Percentiles rank a stretch among this genome's conserved stretches.
These are phyloP conservation scores for Gallinago nigripennis DNA, from an alignment of 2,797 vertebrate genomes.

Conservation along the genomic window DNA sequence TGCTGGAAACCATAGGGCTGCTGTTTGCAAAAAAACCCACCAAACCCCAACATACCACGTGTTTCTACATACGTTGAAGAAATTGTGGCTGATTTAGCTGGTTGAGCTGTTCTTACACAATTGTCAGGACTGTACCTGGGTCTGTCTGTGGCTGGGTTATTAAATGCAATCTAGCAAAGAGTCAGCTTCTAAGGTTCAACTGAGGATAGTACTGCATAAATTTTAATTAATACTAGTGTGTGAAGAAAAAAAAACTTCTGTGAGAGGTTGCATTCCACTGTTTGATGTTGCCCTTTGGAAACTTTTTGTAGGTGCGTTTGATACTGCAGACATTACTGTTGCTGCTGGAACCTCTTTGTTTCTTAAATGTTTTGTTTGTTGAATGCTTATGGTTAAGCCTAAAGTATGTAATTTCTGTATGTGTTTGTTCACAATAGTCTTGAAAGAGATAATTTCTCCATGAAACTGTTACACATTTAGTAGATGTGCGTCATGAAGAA, in stretches of 20 bases:
- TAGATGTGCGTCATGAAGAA: not conserved
- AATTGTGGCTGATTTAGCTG: not conserved
- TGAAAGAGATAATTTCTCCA: not conserved
- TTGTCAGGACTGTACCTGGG: not conserved
- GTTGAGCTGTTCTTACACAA: not conserved
- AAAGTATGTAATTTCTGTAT: not conserved
- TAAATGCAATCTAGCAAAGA: not conserved
- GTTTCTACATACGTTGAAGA: not conserved
- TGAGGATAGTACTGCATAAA: not conserved
- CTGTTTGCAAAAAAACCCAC: not conserved
- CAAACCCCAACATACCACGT: accelerated
- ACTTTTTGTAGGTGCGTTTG: not conserved
- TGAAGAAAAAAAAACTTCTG: not conserved
- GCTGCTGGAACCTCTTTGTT: not conserved
- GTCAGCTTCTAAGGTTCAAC: not conserved
- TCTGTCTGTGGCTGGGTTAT: not conserved
- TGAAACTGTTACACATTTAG: not conserved
- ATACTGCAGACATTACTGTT: not conserved
- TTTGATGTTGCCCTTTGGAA: not conserved
- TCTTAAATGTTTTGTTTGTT: not conserved
- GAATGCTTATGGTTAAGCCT: not conserved
- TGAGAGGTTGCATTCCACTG: not conserved
- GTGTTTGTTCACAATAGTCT: not conserved
- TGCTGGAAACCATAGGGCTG: not conserved
- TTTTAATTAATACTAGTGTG: not conserved